Conservation (phyloP, 2,888 invertebrate species). For the Agrotis ipsilon region DNA sequence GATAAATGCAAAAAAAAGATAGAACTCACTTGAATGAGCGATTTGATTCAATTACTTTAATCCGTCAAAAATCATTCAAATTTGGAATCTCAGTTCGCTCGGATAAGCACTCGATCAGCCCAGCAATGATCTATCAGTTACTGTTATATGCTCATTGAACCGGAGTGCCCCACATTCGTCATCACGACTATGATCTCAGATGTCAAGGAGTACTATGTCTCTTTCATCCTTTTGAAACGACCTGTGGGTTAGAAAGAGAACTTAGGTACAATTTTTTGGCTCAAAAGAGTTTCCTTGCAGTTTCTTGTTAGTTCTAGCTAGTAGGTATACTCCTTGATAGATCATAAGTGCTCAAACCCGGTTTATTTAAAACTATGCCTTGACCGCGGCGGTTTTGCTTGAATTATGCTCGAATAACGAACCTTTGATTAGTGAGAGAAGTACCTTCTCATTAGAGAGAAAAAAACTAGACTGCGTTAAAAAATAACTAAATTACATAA, state of each 20-base stretch:
- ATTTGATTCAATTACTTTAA: no score
- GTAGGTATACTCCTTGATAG: no score
- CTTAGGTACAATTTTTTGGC: not conserved
- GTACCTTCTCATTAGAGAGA: no score
- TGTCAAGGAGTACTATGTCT: not conserved
- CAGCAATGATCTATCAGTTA: conserved; percentile 42
- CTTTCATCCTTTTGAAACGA: not conserved
- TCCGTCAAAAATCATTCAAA: not conserved
- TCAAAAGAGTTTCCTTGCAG: not conserved
- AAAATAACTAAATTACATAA: no score
- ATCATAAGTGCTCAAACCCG: no score
- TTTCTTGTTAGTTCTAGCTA: not conserved
- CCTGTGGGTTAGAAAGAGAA: conserved; percentile 8
- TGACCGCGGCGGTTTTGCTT: no score
- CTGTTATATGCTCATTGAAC: conserved; percentile 52
- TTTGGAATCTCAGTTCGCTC: conserved; percentile 1
- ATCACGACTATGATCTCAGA: conserved; percentile 25
- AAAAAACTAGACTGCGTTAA: no score
- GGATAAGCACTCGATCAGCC: conserved; percentile 10
- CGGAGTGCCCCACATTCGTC: conserved; percentile 39
- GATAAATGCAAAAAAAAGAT: no score
- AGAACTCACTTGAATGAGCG: no score
- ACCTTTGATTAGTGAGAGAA: no score
- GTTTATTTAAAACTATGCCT: no score
- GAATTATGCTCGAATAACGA: no score